Conservation (phyloP, 2,888 invertebrate species). For the Tipula unca region DNA sequence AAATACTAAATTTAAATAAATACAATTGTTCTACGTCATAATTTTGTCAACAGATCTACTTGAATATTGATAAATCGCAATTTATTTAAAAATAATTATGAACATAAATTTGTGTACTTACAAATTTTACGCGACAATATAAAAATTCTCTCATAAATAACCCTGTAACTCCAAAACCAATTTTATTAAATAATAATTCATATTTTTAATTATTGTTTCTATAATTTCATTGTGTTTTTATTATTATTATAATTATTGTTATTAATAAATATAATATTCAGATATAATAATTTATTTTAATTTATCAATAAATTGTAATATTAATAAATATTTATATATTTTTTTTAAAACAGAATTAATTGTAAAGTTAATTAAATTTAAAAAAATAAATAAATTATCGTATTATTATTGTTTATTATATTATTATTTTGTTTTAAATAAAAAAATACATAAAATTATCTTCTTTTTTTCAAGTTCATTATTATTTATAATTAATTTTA, state of each 20-base stretch:
- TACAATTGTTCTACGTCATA: no score
- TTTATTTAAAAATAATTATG: no score
- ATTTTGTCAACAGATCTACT: no score
- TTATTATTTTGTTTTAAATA: neutral
- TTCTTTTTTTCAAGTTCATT: neutral
- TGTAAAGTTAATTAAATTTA: neutral
- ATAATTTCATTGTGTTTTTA: neutral
- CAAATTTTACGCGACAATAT: no score
- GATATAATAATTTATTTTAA: neutral
- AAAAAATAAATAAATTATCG: neutral
- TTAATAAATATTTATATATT: neutral
- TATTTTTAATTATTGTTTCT: neutral
- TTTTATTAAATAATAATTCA: neutral
- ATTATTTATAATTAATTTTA: neutral
- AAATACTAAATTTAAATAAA: no score
- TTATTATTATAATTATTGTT: neutral
- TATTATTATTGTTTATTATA: neutral
- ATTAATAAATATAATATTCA: neutral
- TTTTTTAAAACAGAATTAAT: neutral
- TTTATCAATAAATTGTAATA: neutral
- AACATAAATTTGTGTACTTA: no score
- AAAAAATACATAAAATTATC: conserved; percentile 2
- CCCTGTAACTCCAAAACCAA: no score
- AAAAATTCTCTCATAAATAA: no score
- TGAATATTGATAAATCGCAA: no score